Evolutionary conservation across 2,888 invertebrate species (phyloP).

Genomic region (Dryobota labecula): DNA sequence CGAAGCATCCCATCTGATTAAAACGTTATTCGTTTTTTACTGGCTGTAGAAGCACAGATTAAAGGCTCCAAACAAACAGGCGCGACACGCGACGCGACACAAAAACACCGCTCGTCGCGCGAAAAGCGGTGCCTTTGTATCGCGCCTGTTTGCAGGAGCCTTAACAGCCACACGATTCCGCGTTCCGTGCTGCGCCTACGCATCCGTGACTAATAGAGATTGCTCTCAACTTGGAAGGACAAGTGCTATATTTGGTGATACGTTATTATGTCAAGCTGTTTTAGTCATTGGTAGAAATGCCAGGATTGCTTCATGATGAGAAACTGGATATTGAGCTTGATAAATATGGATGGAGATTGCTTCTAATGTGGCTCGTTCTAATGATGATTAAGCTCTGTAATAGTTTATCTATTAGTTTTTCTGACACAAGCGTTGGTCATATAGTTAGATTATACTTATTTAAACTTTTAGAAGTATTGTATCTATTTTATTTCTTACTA

Average conservation of each 20-base stretch:
- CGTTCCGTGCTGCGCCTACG: constrained; percentile 59
- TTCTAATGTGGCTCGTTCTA: constrained; percentile 28
- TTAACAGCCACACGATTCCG: constrained; percentile 54
- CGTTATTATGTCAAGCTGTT: constrained; percentile 55
- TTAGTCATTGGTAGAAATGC: constrained; percentile 57
- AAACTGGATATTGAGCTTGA: constrained; percentile 35
- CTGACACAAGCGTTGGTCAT: neutral
- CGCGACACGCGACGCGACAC: too few species aligned
- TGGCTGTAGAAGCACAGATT: too few species aligned
- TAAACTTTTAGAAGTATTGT: too few species aligned
- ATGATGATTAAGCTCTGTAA: constrained; percentile 39
- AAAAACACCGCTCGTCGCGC: too few species aligned
- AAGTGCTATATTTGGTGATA: constrained; percentile 47
- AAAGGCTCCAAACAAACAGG: too few species aligned
- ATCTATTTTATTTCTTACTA: too few species aligned
- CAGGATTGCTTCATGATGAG: constrained; percentile 57
- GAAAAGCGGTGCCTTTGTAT: too few species aligned
- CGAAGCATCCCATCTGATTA: too few species aligned
- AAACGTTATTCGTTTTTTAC: too few species aligned
- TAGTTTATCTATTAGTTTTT: neutral
- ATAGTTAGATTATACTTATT: too few species aligned
- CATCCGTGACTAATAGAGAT: constrained; percentile 61
- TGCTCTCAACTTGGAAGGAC: constrained; percentile 64
- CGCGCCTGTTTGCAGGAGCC: too few species aligned
- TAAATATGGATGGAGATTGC: constrained; percentile 42